phyloP scores from a whole-genome alignment of 2,797 vertebrate genomes.

The Miichthys miiuy region DNA sequence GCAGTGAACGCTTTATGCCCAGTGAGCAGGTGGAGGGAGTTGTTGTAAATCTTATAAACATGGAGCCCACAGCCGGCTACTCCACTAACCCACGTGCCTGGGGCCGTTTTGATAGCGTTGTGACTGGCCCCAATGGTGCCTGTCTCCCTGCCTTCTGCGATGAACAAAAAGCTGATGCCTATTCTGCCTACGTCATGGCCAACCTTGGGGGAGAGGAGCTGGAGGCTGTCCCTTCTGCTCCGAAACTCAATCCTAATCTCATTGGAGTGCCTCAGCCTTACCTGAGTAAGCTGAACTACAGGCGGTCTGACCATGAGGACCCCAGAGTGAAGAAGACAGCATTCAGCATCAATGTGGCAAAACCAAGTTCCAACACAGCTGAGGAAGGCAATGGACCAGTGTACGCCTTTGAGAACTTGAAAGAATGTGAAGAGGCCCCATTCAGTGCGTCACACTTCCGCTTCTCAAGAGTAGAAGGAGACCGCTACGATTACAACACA shows the following conservation, averaged over 20 bases:
- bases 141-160: slow-evolving; percentile 98
- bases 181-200: slow-evolving; percentile 93
- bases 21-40: slow-evolving; percentile 96
- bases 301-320: slow-evolving; percentile 93
- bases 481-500: slow-evolving; percentile 95
- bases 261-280: slow-evolving; percentile 95
- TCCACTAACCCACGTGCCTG: slow-evolving; percentile 95
- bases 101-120: slow-evolving; percentile 96
- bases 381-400: slow-evolving; percentile 95
- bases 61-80: slow-evolving; percentile 93
- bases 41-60: slow-evolving; percentile 94
- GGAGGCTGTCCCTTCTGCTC: slow-evolving; percentile 91
- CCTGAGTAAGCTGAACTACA: slow-evolving; percentile 93
- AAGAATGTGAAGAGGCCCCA: slow-evolving; percentile 93
- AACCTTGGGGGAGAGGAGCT: slow-evolving; percentile 96
- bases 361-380: slow-evolving; percentile 89
- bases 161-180: slow-evolving; percentile 91
- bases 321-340: slow-evolving; percentile 92
- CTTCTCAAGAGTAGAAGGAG: slow-evolving; percentile 95
- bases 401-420: slow-evolving; percentile 92
- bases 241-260: slow-evolving; percentile 92
- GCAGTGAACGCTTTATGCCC: slow-evolving; percentile 93
- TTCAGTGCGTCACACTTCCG: slow-evolving; percentile 93
- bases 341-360: slow-evolving; percentile 95
- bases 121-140: slow-evolving; percentile 93